phyloP scores from a whole-genome alignment of 92 coral and sea anemone genomes.

The Micromussa lordhowensis region DNA sequence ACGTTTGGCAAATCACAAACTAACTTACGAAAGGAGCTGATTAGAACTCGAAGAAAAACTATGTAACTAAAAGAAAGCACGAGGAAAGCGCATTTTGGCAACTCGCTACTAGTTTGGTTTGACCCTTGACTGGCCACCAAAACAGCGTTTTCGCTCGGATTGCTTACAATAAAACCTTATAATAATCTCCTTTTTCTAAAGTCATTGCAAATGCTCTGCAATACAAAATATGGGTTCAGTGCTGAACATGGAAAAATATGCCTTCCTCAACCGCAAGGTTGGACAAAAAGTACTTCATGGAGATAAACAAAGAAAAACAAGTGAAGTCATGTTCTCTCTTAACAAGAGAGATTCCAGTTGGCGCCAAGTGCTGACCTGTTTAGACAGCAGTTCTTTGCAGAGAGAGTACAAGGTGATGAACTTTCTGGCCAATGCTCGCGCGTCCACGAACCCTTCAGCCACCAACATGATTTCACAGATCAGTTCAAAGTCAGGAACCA shows the following conservation, averaged over 20 bases:
- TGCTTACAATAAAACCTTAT: not conserved
- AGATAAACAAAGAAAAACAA: no score
- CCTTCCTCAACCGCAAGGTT: not conserved
- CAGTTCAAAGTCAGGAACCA: slow-evolving; percentile 98
- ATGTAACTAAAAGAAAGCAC: no score
- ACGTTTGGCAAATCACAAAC: not conserved
- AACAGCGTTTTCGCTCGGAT: not conserved
- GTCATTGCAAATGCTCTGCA: not conserved
- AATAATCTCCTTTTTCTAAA: not conserved
- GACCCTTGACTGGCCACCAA: not conserved
- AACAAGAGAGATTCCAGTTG: not conserved
- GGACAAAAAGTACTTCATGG: not conserved
- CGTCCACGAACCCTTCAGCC: slow-evolving; percentile 98
- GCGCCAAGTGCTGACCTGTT: slow-evolving; percentile 68
- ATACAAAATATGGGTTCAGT: not conserved
- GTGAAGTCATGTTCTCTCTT: not conserved
- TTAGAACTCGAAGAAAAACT: not conserved
- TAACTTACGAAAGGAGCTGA: not conserved
- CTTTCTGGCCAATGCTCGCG: slow-evolving; percentile 94
- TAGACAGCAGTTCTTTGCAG: slow-evolving; percentile 96
- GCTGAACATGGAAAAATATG: not conserved
- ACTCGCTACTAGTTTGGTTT: not conserved
- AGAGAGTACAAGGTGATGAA: slow-evolving; percentile 97
- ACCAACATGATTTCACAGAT: slow-evolving; percentile 99
- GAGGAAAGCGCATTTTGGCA: no score